These are phyloP conservation scores for Poecilia picta DNA, from an alignment of 2,797 vertebrate species.

Conservation along the genomic window DNA sequence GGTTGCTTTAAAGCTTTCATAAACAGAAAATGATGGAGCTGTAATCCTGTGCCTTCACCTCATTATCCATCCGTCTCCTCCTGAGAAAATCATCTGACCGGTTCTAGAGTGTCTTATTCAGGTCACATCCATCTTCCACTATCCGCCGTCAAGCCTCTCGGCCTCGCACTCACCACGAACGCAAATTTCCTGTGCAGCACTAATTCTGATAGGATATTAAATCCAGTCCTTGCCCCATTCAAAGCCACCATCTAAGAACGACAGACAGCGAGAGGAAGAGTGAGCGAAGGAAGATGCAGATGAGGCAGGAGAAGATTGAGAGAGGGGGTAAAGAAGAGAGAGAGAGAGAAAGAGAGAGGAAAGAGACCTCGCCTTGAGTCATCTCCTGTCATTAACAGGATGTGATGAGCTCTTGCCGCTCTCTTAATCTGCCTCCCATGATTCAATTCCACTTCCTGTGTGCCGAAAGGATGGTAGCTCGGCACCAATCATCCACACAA, in stretches of 20 bases:
- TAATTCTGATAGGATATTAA: constrained; percentile 75
- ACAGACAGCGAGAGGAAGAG: constrained; percentile 39
- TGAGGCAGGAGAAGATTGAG: constrained; percentile 17
- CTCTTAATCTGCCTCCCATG: constrained; percentile 96
- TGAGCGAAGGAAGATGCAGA: constrained; percentile 31
- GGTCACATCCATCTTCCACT: constrained; percentile 73
- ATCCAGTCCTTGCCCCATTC: constrained; percentile 55
- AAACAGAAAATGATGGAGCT: constrained; percentile 66
- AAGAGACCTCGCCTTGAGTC: constrained; percentile 80
- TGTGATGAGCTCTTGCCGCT: constrained; percentile 93
- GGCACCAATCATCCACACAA: constrained; percentile 60
- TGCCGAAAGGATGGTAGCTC: constrained; percentile 81
- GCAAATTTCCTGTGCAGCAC: constrained; percentile 40
- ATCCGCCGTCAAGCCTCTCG: constrained; percentile 62
- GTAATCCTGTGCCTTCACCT: constrained; percentile 64
- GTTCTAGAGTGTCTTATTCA: constrained; percentile 61
- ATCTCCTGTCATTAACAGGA: constrained; percentile 89
- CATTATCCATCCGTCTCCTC: constrained; percentile 62
- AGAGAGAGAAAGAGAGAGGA: constrained; percentile 39
- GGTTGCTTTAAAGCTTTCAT: constrained; percentile 46
- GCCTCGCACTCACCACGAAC: constrained; percentile 44
- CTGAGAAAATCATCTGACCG: constrained; percentile 67
- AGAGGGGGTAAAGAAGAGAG: constrained; percentile 42
- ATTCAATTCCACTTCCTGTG: constrained; percentile 87
- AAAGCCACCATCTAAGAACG: constrained; percentile 55